Conservation (phyloP, 2,113 vertebrate species). For the Urocolius indicus region DNA sequence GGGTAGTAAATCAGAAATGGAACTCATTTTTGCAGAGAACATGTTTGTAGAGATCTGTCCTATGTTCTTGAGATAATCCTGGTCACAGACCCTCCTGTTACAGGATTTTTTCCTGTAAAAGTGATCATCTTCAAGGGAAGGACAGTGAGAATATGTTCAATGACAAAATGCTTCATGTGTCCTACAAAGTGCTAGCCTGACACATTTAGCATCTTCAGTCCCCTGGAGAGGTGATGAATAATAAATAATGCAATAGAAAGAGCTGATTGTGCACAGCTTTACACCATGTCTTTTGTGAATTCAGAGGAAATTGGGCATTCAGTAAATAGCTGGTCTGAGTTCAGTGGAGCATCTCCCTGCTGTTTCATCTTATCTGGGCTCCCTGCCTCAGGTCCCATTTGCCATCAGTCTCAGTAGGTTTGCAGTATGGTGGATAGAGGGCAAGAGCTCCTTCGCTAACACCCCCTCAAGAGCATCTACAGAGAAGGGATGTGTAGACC, state of each 20-base stretch:
- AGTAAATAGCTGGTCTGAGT: not conserved
- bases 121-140: not conserved
- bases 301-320: not conserved
- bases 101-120: not conserved
- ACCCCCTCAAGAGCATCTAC: accelerated
- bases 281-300: not conserved
- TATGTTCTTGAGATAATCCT: not conserved
- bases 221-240: not conserved
- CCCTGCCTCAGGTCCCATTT: not conserved
- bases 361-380: accelerated
- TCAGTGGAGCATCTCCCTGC: not conserved
- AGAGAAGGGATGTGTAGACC: not conserved
- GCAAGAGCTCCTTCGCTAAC: not conserved
- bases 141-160: not conserved
- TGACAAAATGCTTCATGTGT: slow-evolving; percentile 25
- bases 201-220: not conserved
- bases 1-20: not conserved
- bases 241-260: not conserved
- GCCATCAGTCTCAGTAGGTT: accelerated
- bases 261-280: not conserved
- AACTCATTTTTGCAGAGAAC: not conserved
- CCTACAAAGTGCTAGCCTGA: slow-evolving; percentile 2
- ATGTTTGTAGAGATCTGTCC: not conserved
- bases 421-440: not conserved
- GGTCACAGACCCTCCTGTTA: not conserved